Conservation (phyloP, 2,797 vertebrate species). For the Heteromormyrus szaboi region DNA sequence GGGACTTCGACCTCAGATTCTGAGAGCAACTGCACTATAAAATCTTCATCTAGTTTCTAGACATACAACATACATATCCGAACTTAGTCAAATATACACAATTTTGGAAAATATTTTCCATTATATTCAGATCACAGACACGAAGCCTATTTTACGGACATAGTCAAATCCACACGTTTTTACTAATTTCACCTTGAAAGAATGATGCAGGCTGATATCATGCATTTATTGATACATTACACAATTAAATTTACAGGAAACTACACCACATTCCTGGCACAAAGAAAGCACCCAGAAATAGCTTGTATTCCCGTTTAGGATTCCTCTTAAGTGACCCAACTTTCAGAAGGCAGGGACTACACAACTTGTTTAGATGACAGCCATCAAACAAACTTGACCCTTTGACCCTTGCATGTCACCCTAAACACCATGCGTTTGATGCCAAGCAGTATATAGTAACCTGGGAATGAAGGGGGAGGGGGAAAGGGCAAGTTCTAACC, state of each 20-base stretch:
- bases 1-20: background rate
- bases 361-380: constrained; percentile 28
- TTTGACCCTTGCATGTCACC: constrained; percentile 44
- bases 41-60: background rate
- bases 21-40: background rate
- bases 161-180: background rate
- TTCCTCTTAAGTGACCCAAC: background rate
- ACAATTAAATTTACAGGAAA: background rate
- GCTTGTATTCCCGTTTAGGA: background rate
- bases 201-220: background rate
- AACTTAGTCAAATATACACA: background rate
- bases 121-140: background rate
- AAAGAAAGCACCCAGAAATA: constrained; percentile 10
- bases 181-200: background rate
- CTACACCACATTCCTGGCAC: background rate
- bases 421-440: constrained; percentile 41
- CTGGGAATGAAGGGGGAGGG: constrained; percentile 25
- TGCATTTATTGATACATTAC: background rate
- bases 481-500: constrained; percentile 31
- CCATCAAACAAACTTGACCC: constrained; percentile 36
- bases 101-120: constrained; percentile 9
- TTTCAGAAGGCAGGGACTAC: constrained; percentile 13
- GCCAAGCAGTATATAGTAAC: constrained; percentile 46
- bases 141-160: background rate
- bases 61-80: background rate